These are phyloP conservation scores for Trinorchestia longiramus DNA, from an alignment of 1,140 invertebrate species.

Conservation along the genomic window DNA sequence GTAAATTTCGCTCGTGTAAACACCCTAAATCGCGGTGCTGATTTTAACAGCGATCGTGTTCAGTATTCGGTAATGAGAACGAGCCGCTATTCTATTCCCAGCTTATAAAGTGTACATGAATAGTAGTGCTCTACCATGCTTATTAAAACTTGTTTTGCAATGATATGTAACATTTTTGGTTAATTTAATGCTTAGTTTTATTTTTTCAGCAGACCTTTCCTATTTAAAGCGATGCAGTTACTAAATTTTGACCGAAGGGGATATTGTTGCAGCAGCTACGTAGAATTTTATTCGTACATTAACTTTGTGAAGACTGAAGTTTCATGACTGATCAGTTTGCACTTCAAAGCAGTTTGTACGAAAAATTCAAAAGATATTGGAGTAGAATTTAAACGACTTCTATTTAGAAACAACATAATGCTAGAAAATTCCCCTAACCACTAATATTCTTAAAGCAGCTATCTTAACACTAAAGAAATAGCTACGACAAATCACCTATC, in stretches of 20 bases:
- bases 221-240: not conserved
- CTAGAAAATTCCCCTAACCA: not conserved
- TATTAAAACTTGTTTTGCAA: not conserved
- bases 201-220: not conserved
- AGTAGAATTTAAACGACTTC: not conserved
- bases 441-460: not conserved
- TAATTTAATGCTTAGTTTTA: not conserved
- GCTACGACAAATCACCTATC: not conserved
- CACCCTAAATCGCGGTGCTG: conserved; percentile 12
- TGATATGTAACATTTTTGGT: not conserved
- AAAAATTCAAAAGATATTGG: not conserved
- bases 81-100: not conserved
- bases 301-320: not conserved
- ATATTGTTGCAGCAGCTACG: not conserved
- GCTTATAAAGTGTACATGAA: not conserved
- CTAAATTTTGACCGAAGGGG: not conserved
- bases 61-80: not conserved
- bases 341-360: not conserved
- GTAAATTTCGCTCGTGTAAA: conserved; percentile 34
- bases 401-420: not conserved
- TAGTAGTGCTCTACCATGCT: not conserved
- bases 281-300: not conserved
- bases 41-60: conserved; percentile 21
- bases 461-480: not conserved
- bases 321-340: not conserved